phyloP scores from a whole-genome alignment of 2,113 vertebrate species.

The Serinus canaria region DNA sequence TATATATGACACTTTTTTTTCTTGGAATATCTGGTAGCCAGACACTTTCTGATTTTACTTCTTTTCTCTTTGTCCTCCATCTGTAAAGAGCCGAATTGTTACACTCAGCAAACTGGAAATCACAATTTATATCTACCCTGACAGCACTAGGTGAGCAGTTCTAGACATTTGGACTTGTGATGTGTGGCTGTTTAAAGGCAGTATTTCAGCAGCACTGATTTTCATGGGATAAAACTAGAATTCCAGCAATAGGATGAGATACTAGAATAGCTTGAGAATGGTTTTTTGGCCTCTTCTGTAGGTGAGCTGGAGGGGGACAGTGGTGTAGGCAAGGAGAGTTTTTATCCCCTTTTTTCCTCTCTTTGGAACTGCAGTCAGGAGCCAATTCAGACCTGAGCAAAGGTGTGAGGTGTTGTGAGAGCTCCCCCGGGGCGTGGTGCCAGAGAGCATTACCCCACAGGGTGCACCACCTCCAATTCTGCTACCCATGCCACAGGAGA shows the following conservation, averaged over 20 bases:
- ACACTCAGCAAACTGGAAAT: conserved; percentile 47
- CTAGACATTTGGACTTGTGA: neutral
- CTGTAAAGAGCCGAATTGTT: conserved; percentile 8
- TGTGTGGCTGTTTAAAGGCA: neutral
- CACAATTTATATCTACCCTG: conserved; percentile 39
- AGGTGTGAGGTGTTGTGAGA: neutral
- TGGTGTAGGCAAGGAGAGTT: neutral
- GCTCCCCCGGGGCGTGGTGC: rapidly evolving
- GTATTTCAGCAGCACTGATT: neutral
- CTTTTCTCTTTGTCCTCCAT: neutral
- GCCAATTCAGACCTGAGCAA: neutral
- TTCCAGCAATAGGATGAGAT: neutral
- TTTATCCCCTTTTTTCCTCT: neutral
- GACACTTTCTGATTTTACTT: neutral
- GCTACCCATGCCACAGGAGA: neutral
- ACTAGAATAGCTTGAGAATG: neutral
- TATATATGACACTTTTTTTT: conserved; percentile 27
- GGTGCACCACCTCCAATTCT: neutral
- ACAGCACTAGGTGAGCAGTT: conserved; percentile 22
- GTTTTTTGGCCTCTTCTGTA: neutral
- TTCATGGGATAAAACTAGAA: neutral
- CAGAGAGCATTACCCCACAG: neutral
- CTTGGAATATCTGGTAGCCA: conserved; percentile 27
- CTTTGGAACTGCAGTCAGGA: neutral
- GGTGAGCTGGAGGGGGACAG: neutral